phyloP scores from a whole-genome alignment of 2,797 vertebrate genomes.

The Leuciscus waleckii region DNA sequence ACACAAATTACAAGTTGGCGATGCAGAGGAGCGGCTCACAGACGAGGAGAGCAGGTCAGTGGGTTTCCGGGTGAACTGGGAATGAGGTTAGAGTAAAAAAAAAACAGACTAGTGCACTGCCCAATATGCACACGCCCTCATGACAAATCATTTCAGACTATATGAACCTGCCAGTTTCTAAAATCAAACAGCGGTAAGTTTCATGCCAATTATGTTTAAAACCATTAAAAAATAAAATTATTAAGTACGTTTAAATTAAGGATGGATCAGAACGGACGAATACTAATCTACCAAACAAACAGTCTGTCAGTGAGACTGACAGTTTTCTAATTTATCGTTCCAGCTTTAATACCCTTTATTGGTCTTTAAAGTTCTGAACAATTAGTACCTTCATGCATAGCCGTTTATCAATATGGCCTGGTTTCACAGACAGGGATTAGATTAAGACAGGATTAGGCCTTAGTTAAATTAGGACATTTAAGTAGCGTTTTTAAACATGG shows the following conservation, averaged over 20 bases:
- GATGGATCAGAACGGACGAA: not conserved
- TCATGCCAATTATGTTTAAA: not conserved
- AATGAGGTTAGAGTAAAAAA: conserved; percentile 28
- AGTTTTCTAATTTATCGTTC: not conserved
- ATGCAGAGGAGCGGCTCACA: conserved; percentile 15
- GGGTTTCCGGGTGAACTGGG: conserved; percentile 50
- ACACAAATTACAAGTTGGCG: conserved; percentile 58
- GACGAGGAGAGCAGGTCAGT: conserved; percentile 43
- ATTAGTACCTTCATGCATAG: not conserved
- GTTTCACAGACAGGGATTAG: too few species aligned
- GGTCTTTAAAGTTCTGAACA: not conserved
- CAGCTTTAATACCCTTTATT: not conserved
- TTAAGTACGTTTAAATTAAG: too few species aligned
- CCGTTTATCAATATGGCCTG: not conserved
- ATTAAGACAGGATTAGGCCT: too few species aligned
- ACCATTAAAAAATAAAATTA: not conserved
- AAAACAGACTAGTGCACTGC: not conserved
- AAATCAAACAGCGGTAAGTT: not conserved
- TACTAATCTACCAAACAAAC: not conserved
- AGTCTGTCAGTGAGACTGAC: not conserved
- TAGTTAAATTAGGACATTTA: too few species aligned
- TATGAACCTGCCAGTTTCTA: not conserved
- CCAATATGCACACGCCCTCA: conserved; percentile 21
- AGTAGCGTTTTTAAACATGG: too few species aligned
- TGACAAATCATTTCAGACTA: not conserved